These are phyloP conservation scores for Motacilla alba DNA, from an alignment of 2,113 vertebrate genomes.

Conservation along the genomic window DNA sequence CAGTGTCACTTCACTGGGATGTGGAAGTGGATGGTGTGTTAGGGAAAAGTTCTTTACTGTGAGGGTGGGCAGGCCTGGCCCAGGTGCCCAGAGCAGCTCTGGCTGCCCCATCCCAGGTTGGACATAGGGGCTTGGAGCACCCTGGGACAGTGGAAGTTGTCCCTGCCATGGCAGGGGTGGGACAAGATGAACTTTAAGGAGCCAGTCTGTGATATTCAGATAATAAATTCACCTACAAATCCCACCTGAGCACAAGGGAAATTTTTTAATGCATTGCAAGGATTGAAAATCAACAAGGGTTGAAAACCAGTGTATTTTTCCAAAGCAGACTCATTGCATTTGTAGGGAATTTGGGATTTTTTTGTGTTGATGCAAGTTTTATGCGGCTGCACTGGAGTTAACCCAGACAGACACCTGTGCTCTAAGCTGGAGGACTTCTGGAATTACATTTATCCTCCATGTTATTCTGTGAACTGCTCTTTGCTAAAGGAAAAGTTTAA, in stretches of 20 bases:
- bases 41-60: rapidly evolving
- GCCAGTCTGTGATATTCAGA: not conserved
- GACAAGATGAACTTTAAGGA: rapidly evolving
- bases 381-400: not conserved
- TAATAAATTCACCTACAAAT: not conserved
- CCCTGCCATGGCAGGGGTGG: not conserved
- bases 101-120: not conserved
- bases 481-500: not conserved
- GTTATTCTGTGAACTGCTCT: not conserved
- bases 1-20: not conserved
- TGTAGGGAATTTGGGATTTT: rapidly evolving
- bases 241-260: not conserved
- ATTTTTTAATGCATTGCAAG: not conserved
- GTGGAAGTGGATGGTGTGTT: not conserved
- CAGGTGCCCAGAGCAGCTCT: not conserved
- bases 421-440: not conserved
- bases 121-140: rapidly evolving
- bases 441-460: not conserved
- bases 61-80: not conserved
- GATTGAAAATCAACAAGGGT: not conserved
- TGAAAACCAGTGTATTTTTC: not conserved
- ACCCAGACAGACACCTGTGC: not conserved
- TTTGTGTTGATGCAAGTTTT: not conserved
- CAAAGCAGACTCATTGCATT: not conserved
- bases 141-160: rapidly evolving